Evolutionary conservation across 2,888 invertebrate genomes (phyloP), one percentile per base, ranked within the genome.

Genomic region (Microchrysa polita): DNA sequence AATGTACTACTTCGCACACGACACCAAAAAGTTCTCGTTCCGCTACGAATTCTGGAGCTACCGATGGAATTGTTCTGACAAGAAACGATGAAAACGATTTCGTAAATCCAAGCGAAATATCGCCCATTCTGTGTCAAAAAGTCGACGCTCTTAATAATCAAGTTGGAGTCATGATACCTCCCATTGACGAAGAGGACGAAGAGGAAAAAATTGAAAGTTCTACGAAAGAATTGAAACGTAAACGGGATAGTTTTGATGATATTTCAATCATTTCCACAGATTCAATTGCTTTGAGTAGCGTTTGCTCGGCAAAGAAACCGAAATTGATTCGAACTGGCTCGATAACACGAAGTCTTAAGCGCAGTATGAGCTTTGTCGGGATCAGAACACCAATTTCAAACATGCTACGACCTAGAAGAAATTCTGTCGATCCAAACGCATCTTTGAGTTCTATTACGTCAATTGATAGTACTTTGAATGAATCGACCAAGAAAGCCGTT

Each of bases 301-400:
- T 61, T 48, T 59, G 48, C 59, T 77, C 77, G 1, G 82, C 83
- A 10, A 85, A 85, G 75, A 85, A 85, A 71, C 84, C 83, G 0
- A 85, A 85, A 77, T 79, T 85, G 5, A 80, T 81, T 71, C 82
- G 85, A 67, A 82, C 84, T 1, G 84, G 84, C 2, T 85, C 85
- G 42, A 83, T 85, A 60, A 83, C 84, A 59, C 79, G 84, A 12
- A 82, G 82, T 5, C 79, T 85, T 10, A 82, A 81, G 52, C 81
- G 84, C 0, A 84, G 85, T 23, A 83, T 85, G 80, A 85, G 84
- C 73, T 85, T 85, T 78, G 84, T 82, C 12, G 82, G 83, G 1
- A 81, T 81, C 52, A 81, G 82, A 73, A 84, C 84, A 18, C 83
- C 83, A 34, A 79, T 83, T 59, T 79, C 80, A n/a, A 82, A 81